phyloP scores from a whole-genome alignment of 2,888 invertebrate genomes.

The Pristionchus fissidentatus region DNA sequence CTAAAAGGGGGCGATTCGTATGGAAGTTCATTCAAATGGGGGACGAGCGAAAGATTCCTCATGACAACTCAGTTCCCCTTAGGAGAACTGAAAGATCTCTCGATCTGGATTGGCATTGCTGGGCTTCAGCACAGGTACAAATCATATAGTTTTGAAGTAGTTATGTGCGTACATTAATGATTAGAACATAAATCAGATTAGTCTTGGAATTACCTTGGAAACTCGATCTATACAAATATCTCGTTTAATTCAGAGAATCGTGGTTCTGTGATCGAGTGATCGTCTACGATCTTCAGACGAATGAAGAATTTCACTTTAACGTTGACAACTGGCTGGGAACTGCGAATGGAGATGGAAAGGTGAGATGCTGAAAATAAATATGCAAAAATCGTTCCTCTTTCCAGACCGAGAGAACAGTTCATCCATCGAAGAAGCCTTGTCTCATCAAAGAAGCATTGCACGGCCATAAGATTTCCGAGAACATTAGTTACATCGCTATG shows the following conservation, averaged over 20 bases:
- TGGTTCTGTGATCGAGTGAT: constrained; percentile 63
- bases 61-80: constrained; percentile 60
- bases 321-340: constrained; percentile 66
- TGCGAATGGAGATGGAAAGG: constrained; percentile 65
- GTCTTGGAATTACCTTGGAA: too few relatives aligned
- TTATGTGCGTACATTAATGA: too few relatives aligned
- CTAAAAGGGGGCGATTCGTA: constrained; percentile 52
- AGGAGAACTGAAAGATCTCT: constrained; percentile 58
- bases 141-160: too few relatives aligned
- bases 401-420: constrained; percentile 33
- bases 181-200: too few relatives aligned
- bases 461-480: constrained; percentile 17
- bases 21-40: constrained; percentile 61
- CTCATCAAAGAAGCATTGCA: background rate
- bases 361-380: background rate
- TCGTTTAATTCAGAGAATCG: constrained; percentile 55
- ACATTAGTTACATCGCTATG: constrained; percentile 44
- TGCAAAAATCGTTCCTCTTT: background rate
- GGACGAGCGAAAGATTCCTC: constrained; percentile 61
- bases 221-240: too few relatives aligned
- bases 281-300: constrained; percentile 56
- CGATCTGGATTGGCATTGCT: constrained; percentile 62
- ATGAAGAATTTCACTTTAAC: constrained; percentile 59
- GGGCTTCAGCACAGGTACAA: constrained; percentile 57
- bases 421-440: background rate